Percentiles rank a stretch among this genome's conserved stretches.
phyloP scores from a whole-genome alignment of 2,113 vertebrate species.

The Arvicanthis niloticus region DNA sequence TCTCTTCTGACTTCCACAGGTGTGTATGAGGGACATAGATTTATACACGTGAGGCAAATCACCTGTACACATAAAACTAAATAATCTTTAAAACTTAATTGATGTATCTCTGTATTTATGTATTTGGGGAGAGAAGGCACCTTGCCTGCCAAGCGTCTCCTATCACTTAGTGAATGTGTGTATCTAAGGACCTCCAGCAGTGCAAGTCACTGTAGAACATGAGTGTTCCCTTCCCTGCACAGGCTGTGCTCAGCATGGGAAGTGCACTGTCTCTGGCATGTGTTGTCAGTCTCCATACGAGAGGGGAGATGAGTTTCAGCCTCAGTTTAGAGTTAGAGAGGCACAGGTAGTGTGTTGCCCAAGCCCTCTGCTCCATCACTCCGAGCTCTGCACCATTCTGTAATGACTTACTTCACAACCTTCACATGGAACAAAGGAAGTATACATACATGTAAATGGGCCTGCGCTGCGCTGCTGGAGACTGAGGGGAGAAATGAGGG shows the following conservation, averaged over 20 bases:
- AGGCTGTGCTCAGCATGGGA: too few species aligned
- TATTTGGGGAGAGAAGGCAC: neutral
- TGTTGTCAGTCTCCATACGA: fast-evolving
- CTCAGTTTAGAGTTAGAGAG: neutral
- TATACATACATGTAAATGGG: neutral
- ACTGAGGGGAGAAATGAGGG: neutral
- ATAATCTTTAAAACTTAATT: neutral
- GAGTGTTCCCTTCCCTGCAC: neutral
- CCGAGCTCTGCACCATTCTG: too few species aligned
- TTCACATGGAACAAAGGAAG: neutral
- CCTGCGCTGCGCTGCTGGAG: neutral
- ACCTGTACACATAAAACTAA: neutral
- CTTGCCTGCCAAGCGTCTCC: neutral
- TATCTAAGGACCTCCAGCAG: neutral
- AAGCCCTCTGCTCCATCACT: too few species aligned
- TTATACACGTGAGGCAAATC: neutral
- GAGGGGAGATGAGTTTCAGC: too few species aligned
- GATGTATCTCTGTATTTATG: neutral
- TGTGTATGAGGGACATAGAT: neutral
- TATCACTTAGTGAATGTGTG: neutral
- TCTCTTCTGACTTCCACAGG: neutral
- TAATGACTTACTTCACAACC: too few species aligned
- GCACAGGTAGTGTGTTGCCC: neutral
- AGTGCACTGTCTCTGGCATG: neutral
- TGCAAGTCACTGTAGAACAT: fast-evolving